phyloP scores from a whole-genome alignment of 1,140 invertebrate species.

The Drosophila azteca region DNA sequence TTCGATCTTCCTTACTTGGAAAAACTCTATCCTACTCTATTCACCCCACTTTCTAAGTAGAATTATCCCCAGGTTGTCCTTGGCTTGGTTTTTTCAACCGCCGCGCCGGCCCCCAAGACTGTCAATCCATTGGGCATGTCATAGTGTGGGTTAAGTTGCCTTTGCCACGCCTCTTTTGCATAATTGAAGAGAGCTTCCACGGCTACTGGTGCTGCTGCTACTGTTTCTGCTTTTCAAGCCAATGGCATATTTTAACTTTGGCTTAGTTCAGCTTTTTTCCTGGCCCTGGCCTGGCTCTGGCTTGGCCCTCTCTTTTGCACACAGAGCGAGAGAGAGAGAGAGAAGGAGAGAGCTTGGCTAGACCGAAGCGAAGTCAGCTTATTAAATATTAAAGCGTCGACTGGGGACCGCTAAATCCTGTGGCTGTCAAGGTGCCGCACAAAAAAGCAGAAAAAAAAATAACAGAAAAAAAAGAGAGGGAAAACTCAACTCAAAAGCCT shows the following conservation, averaged over 20 bases:
- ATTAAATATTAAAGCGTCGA: constrained; percentile 73
- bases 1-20: neutral
- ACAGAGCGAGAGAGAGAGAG: too few relatives aligned
- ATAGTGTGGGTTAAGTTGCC: constrained; percentile 36
- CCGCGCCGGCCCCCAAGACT: too few relatives aligned
- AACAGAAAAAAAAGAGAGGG: too few relatives aligned
- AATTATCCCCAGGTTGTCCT: constrained; percentile 22
- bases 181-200: constrained; percentile 39
- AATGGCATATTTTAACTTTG: constrained; percentile 35
- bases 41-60: constrained; percentile 22
- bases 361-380: constrained; percentile 61
- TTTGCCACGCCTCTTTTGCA: constrained; percentile 54
- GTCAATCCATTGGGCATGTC: constrained; percentile 54
- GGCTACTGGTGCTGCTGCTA: neutral
- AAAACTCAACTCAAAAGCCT: constrained; percentile 52
- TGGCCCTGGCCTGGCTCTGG: neutral
- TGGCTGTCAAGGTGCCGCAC: constrained; percentile 59
- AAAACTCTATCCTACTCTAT: constrained; percentile 17
- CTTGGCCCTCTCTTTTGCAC: too few relatives aligned
- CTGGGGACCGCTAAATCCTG: constrained; percentile 70
- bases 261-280: constrained; percentile 18
- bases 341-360: constrained; percentile 19
- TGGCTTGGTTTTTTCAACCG: constrained; percentile 32
- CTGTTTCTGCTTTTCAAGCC: constrained; percentile 11
- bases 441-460: neutral